A percentile compares a stretch with the other conserved stretches of the same genome.
These are phyloP conservation scores for Tetragonisca angustula DNA, from an alignment of 2,888 invertebrate species.

Conservation along the genomic window DNA sequence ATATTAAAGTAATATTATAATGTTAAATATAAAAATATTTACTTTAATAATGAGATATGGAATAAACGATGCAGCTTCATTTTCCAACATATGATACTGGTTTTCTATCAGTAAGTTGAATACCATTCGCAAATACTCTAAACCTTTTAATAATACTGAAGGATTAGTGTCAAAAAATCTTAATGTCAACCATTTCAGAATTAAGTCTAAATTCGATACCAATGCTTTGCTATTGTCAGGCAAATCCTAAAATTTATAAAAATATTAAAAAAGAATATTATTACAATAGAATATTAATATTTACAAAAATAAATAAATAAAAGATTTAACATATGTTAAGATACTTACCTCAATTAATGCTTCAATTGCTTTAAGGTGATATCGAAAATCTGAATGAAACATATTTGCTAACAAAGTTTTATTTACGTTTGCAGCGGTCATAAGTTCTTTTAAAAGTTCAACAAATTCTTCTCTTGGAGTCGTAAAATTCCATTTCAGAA, in stretches of 20 bases:
- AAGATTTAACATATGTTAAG: neutral
- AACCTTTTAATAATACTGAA: conserved; percentile 96
- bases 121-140: conserved; percentile 94
- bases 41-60: conserved; percentile 98
- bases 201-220: conserved; percentile 95
- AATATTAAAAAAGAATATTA: conserved; percentile 1
- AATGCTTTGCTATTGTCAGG: conserved; percentile 91
- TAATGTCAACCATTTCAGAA: conserved; percentile 98
- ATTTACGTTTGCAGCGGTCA: conserved; percentile 94
- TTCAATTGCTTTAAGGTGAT: conserved; percentile 98
- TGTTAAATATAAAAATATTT: conserved; percentile 36
- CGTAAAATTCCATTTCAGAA: conserved; percentile 97
- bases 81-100: conserved; percentile 94
- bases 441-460: conserved; percentile 95
- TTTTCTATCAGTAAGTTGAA: conserved; percentile 92
- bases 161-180: conserved; percentile 99
- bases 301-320: neutral
- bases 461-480: conserved; percentile 97
- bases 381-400: conserved; percentile 97
- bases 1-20: neutral
- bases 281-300: neutral
- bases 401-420: conserved; percentile 94
- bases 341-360: conserved; percentile 89
- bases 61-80: conserved; percentile 96
- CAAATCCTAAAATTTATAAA: conserved; percentile 86